Evolutionary conservation across 64 coral and sea anemone genomes (phyloP).

Genomic region (Stylophora pistillata): DNA sequence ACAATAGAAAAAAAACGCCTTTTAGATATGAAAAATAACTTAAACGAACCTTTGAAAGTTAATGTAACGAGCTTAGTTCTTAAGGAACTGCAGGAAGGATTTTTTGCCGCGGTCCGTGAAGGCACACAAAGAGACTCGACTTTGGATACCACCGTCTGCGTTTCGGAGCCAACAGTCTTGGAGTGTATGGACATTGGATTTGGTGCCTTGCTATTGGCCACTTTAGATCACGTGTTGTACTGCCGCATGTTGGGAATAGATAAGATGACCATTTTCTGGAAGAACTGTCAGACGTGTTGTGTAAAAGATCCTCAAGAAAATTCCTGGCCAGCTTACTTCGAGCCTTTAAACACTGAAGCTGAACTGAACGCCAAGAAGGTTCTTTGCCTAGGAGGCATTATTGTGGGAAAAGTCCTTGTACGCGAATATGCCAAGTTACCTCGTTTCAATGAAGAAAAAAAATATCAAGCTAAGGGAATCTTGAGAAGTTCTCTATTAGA

Average conservation of each 20-base stretch:
- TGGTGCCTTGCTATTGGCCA: slow-evolving; percentile 56
- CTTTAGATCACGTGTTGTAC: slow-evolving; percentile 67
- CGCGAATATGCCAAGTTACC: background rate
- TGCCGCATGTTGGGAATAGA: slow-evolving; percentile 44
- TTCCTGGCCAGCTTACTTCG: slow-evolving; percentile 81
- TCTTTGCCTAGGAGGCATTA: slow-evolving; percentile 29
- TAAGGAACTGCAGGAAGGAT: background rate
- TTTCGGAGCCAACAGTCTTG: slow-evolving; percentile 57
- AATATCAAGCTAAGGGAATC: background rate
- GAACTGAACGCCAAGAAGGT: slow-evolving; percentile 45
- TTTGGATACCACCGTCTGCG: slow-evolving; percentile 29
- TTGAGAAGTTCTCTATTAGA: slow-evolving; percentile 1
- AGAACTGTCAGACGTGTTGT: slow-evolving; percentile 57
- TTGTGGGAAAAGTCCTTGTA: background rate
- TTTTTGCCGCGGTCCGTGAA: background rate
- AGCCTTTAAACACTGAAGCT: slow-evolving; percentile 59
- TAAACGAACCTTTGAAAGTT: no score
- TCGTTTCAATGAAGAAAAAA: background rate
- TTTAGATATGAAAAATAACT: background rate
- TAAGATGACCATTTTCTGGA: slow-evolving; percentile 61
- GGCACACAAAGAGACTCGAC: background rate
- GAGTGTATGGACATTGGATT: slow-evolving; percentile 55
- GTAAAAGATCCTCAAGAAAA: slow-evolving; percentile 39
- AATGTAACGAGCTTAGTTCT: slow-evolving; percentile 1
- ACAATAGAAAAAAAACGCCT: background rate